phyloP scores from a whole-genome alignment of 2,888 invertebrate genomes.

The Metellina segmentata region DNA sequence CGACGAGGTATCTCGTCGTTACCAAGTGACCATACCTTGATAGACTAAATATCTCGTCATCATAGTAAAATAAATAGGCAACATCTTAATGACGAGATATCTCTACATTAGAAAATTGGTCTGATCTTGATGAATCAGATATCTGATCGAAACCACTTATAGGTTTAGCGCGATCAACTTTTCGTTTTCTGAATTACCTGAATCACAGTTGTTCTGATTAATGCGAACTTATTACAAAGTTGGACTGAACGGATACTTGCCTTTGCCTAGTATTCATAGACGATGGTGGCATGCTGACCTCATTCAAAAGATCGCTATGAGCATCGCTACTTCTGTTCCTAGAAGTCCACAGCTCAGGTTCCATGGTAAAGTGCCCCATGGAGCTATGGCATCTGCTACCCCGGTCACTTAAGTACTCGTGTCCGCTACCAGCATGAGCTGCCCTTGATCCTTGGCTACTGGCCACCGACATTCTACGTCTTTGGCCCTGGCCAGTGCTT shows the following conservation, averaged over 20 bases:
- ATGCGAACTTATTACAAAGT: no score
- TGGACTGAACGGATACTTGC: constrained; percentile 1
- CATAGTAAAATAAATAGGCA: no score
- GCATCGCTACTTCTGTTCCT: constrained; percentile 28
- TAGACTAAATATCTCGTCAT: no score
- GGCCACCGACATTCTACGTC: constrained; percentile 47
- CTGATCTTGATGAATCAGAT: no score
- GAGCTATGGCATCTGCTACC: constrained; percentile 59
- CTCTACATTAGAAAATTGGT: no score
- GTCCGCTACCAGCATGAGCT: constrained; percentile 49
- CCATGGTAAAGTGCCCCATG: constrained; percentile 33
- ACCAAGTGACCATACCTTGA: no score
- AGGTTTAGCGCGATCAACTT: no score
- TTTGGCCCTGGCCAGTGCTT: constrained; percentile 33
- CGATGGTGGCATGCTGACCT: constrained; percentile 49
- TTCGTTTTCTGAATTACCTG: no score
- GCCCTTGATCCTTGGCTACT: constrained; percentile 68
- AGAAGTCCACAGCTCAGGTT: constrained; percentile 55
- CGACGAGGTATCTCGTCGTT: no score
- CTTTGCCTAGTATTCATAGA: constrained; percentile 46
- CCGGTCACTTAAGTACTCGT: constrained; percentile 51
- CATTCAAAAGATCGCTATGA: constrained; percentile 42
- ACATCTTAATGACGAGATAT: no score
- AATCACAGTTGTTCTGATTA: no score
- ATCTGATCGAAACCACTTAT: no score